Conservation (phyloP, 1,140 invertebrate species). For the Protaetia brevitarsis region DNA sequence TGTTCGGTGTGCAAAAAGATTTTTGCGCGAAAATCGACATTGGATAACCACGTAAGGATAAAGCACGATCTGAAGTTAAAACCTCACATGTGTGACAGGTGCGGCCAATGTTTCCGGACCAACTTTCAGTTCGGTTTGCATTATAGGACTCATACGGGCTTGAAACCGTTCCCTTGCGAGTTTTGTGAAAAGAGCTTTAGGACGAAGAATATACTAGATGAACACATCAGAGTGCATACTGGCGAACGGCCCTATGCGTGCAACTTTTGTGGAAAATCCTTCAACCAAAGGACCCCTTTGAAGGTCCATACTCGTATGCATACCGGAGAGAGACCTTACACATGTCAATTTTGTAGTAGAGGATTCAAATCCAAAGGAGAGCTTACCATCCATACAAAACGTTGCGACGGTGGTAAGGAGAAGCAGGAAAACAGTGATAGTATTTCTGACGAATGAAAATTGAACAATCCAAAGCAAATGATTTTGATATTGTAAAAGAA, state of each 20-base stretch:
- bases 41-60: slow-evolving; percentile 11
- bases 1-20: slow-evolving; percentile 2
- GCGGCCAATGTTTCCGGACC: slow-evolving; percentile 25
- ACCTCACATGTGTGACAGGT: slow-evolving; percentile 22
- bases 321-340: slow-evolving; percentile 55
- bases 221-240: slow-evolving; percentile 44
- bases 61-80: background rate
- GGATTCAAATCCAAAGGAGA: too few relatives aligned
- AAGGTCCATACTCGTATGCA: slow-evolving; percentile 57
- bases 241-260: slow-evolving; percentile 46
- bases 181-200: slow-evolving; percentile 58
- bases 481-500: too few relatives aligned
- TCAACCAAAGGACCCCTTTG: slow-evolving; percentile 54
- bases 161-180: slow-evolving; percentile 54
- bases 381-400: too few relatives aligned
- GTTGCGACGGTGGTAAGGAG: too few relatives aligned
- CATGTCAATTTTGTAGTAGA: slow-evolving; percentile 53
- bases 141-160: slow-evolving; percentile 24
- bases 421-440: too few relatives aligned
- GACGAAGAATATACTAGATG: slow-evolving; percentile 50
- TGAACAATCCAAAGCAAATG: too few relatives aligned
- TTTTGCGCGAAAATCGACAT: background rate
- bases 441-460: too few relatives aligned
- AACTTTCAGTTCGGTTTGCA: slow-evolving; percentile 18
- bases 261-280: slow-evolving; percentile 43